phyloP scores from a whole-genome alignment of 2,113 vertebrate genomes.

The Mormyrus iriodes region DNA sequence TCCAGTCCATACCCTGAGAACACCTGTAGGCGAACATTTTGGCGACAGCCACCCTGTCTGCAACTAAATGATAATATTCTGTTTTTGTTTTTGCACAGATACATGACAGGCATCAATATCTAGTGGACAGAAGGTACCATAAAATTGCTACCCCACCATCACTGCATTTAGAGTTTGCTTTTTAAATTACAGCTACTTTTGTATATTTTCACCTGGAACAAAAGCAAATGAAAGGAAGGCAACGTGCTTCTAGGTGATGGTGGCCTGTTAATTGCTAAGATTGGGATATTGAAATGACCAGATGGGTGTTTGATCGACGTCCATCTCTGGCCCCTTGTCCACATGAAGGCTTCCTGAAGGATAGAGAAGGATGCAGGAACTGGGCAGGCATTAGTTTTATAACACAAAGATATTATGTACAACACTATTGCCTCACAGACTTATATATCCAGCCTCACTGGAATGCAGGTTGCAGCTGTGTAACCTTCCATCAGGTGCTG shows the following conservation, averaged over 20 bases:
- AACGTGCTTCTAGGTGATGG: background rate
- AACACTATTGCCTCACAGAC: background rate
- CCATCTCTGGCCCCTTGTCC: background rate
- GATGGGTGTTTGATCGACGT: background rate
- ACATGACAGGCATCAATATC: background rate
- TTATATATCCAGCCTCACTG: background rate
- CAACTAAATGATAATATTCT: background rate
- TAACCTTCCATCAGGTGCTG: background rate
- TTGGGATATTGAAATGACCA: background rate
- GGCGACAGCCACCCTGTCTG: background rate
- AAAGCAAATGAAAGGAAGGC: background rate
- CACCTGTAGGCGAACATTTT: background rate
- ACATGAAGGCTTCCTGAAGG: background rate
- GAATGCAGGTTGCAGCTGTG: background rate
- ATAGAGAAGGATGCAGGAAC: background rate
- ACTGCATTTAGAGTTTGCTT: background rate
- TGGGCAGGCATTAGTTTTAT: background rate
- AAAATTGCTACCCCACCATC: background rate
- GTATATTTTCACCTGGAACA: background rate
- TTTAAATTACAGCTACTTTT: background rate
- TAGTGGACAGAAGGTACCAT: background rate
- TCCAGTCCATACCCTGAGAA: background rate
- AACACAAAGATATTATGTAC: background rate
- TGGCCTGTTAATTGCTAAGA: background rate
- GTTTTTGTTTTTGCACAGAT: background rate